Percentiles rank a stretch among this genome's conserved stretches.
Evolutionary conservation across 1,140 invertebrate genomes (phyloP).

Genomic region (Trichonephila inaurata): DNA sequence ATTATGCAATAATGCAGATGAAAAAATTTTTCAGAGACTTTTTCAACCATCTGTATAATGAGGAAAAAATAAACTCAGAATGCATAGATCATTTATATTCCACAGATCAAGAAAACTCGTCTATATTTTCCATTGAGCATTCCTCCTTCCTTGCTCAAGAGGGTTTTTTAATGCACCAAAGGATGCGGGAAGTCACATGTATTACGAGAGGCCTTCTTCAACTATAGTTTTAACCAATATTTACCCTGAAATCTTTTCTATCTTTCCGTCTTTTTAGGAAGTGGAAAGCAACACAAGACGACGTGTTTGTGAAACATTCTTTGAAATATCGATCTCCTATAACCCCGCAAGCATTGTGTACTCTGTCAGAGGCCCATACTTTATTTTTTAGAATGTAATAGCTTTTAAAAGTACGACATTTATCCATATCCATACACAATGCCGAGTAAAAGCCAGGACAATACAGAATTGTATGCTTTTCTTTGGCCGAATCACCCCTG

Average conservation of each 20-base stretch:
- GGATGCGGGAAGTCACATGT: not conserved
- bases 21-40: no score
- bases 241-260: slow-evolving; percentile 16
- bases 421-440: not conserved
- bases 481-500: not conserved
- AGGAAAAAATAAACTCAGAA: no score
- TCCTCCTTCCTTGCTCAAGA: no score
- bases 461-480: not conserved
- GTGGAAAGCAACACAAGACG: not conserved
- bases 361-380: not conserved
- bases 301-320: slow-evolving; percentile 43
- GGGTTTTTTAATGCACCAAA: not conserved
- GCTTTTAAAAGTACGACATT: slow-evolving; percentile 43
- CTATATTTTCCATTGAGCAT: no score
- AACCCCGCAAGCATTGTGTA: slow-evolving; percentile 20
- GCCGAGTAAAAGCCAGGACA: slow-evolving; percentile 14
- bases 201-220: not conserved
- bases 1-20: no score
- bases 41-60: no score
- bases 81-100: no score
- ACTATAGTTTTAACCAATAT: not conserved
- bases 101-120: no score
- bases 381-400: slow-evolving; percentile 29
- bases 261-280: not conserved
- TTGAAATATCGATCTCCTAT: slow-evolving; percentile 19